Percentiles rank a stretch among this genome's conserved stretches.
Conservation (phyloP, 2,113 vertebrate species). For the Carlito syrichta region DNA sequence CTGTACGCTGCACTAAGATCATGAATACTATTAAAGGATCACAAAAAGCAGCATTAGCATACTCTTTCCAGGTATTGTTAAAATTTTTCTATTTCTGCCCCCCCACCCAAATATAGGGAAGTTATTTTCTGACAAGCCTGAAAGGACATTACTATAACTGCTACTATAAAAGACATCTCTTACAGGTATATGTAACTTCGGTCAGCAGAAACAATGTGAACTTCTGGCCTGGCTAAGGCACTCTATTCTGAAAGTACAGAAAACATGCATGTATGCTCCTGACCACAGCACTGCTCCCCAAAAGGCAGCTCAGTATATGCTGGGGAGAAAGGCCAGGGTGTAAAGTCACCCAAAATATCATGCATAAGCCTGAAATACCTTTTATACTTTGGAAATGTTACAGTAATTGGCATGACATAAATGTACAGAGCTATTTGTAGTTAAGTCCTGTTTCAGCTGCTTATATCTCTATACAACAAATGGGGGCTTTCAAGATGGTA, state of each 20-base stretch:
- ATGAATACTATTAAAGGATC: background rate
- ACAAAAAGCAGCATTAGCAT: background rate
- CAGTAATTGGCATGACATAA: background rate
- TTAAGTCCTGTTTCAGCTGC: background rate
- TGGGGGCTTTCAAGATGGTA: background rate
- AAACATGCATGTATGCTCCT: background rate
- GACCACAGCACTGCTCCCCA: background rate
- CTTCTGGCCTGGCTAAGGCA: slow-evolving; percentile 51
- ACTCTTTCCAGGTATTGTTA: background rate
- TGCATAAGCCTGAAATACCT: background rate
- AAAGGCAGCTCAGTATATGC: background rate
- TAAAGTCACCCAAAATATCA: background rate
- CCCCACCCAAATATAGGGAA: background rate
- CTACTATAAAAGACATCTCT: slow-evolving; percentile 39
- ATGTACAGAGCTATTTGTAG: background rate
- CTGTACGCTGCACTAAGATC: background rate
- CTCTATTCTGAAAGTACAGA: slow-evolving; percentile 41
- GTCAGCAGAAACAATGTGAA: slow-evolving; percentile 35
- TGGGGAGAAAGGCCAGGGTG: background rate
- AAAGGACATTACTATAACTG: background rate
- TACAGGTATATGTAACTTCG: slow-evolving; percentile 1
- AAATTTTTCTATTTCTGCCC: background rate
- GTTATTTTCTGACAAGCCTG: slow-evolving; percentile 39
- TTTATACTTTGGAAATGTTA: background rate
- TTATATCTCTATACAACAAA: background rate